A percentile compares a stretch with the other conserved stretches of the same genome.
These are phyloP conservation scores for Carcharodon carcharias DNA, from an alignment of 2,797 vertebrate species.

Conservation along the genomic window DNA sequence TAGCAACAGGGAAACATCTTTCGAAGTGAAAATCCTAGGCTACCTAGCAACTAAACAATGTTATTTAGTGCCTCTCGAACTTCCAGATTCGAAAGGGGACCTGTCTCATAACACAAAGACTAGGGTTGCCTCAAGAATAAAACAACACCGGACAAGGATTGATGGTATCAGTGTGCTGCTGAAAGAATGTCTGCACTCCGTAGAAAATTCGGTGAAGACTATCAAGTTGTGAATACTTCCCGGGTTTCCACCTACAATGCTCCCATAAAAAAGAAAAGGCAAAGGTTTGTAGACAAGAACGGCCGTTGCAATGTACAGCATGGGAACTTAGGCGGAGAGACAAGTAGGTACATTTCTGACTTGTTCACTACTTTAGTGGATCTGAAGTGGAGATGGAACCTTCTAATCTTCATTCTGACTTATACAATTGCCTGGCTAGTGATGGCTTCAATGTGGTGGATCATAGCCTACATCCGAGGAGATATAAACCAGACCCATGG, in stretches of 20 bases:
- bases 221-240: slow-evolving; percentile 69
- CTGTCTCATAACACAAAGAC: neutral
- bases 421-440: slow-evolving; percentile 84
- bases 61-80: neutral
- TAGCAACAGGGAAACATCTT: slow-evolving; percentile 11
- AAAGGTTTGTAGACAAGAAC: slow-evolving; percentile 87
- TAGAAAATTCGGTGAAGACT: slow-evolving; percentile 79
- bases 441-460: slow-evolving; percentile 93
- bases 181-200: slow-evolving; percentile 65
- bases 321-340: slow-evolving; percentile 81
- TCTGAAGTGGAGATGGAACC: slow-evolving; percentile 87
- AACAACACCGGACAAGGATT: neutral
- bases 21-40: neutral
- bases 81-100: slow-evolving; percentile 24
- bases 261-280: slow-evolving; percentile 66
- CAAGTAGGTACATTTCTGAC: slow-evolving; percentile 78
- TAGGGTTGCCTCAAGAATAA: neutral
- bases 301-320: slow-evolving; percentile 86
- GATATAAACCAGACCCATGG: slow-evolving; percentile 70
- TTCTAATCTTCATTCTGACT: slow-evolving; percentile 82
- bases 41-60: slow-evolving; percentile 30
- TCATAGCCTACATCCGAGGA: slow-evolving; percentile 77
- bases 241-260: slow-evolving; percentile 55
- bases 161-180: neutral
- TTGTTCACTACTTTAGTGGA: slow-evolving; percentile 86